Evolutionary conservation across 1,140 invertebrate species (phyloP).

Genomic region (Zaprionus capensis): DNA sequence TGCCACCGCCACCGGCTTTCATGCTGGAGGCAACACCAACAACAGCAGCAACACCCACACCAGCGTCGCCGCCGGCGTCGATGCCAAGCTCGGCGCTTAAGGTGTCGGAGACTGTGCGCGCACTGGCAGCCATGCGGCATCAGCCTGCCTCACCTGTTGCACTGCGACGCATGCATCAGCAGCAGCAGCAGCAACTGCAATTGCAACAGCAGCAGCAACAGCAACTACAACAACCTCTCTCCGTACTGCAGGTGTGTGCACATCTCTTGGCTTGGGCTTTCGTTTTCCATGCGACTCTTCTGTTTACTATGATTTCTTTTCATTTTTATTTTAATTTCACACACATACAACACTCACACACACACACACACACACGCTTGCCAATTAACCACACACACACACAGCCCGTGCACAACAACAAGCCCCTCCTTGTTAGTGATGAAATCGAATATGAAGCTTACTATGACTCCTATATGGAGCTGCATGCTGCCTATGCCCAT

Average conservation of each 20-base stretch:
- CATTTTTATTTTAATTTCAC: constrained; percentile 60
- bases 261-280: constrained; percentile 51
- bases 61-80: constrained; percentile 40
- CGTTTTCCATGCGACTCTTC: constrained; percentile 8
- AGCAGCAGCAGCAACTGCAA: constrained; percentile 48
- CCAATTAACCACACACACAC: constrained; percentile 21
- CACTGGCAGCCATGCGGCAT: constrained; percentile 92
- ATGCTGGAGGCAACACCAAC: constrained; percentile 86
- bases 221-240: constrained; percentile 51
- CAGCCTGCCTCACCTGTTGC: constrained; percentile 93
- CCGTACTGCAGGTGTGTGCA: constrained; percentile 74
- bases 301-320: constrained; percentile 43
- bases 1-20: constrained; percentile 94
- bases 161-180: constrained; percentile 85
- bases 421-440: constrained; percentile 38
- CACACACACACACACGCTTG: constrained; percentile 13
- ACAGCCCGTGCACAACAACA: constrained; percentile 57
- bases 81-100: constrained; percentile 85
- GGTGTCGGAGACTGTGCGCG: constrained; percentile 95
- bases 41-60: constrained; percentile 21
- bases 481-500: constrained; percentile 68
- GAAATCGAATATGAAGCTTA: constrained; percentile 70
- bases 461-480: constrained; percentile 76
- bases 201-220: constrained; percentile 49
- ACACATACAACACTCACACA: constrained; percentile 39